A percentile compares a stretch with the other conserved stretches of the same genome.
Conservation (phyloP, 2,113 vertebrate species). For the Gasterosteus nipponicus region DNA sequence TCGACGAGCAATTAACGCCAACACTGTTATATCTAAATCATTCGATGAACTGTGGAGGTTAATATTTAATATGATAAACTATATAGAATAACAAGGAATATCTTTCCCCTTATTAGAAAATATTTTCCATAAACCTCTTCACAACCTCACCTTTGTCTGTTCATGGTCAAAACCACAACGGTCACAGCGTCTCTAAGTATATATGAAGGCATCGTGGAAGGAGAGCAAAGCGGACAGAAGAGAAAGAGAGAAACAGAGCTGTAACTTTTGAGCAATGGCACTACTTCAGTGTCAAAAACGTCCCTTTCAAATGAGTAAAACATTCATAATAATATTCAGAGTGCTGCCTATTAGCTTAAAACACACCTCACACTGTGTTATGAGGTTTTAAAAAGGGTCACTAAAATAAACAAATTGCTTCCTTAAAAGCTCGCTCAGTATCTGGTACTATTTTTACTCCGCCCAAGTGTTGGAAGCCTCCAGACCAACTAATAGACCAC, state of each 20-base stretch:
- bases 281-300: conserved; percentile 49
- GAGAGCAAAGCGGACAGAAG: conserved; percentile 16
- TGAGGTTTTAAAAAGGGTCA: conserved; percentile 54
- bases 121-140: conserved; percentile 11
- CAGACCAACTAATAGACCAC: conserved; percentile 53
- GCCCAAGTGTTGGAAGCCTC: conserved; percentile 46
- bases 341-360: conserved; percentile 53
- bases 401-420: conserved; percentile 59
- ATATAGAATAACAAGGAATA: conserved; percentile 52
- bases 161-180: conserved; percentile 11
- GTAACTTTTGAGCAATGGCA: conserved; percentile 39
- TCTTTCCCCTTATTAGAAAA: not conserved
- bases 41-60: conserved; percentile 46
- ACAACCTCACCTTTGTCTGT: conserved; percentile 4
- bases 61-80: conserved; percentile 35
- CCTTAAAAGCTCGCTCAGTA: conserved; percentile 52
- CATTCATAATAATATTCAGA: conserved; percentile 61
- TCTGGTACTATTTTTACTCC: conserved; percentile 64
- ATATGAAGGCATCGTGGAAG: conserved; percentile 42
- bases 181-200: no score
- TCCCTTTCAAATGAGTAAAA: conserved; percentile 68
- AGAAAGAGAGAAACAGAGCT: conserved; percentile 53
- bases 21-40: conserved; percentile 29
- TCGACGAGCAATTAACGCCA: not conserved
- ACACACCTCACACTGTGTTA: conserved; percentile 53